These are phyloP conservation scores for Macrocentrus cingulum DNA, from an alignment of 1,140 invertebrate species.

Conservation along the genomic window DNA sequence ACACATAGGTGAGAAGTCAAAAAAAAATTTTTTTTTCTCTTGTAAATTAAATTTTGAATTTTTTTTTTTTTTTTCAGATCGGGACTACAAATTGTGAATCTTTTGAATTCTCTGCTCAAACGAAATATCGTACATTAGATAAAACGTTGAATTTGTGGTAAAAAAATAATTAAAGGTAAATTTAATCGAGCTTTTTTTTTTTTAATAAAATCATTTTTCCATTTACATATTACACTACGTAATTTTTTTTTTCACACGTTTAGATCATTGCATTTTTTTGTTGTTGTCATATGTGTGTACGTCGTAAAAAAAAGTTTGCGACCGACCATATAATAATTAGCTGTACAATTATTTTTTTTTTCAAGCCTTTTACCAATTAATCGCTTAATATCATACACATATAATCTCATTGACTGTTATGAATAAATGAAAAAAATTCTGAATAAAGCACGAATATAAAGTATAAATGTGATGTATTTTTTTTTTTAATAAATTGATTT, in stretches of 20 bases:
- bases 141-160: too few relatives aligned
- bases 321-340: not conserved
- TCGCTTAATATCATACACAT: not conserved
- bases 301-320: conserved; percentile 14
- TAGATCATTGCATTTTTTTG: conserved; percentile 14
- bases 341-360: conserved; percentile 18
- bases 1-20: conserved; percentile 1
- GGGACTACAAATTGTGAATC: conserved; percentile 38
- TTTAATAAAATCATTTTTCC: conserved; percentile 31
- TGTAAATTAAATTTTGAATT: not conserved
- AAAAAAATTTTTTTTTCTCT: not conserved
- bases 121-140: not conserved
- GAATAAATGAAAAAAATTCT: too few relatives aligned
- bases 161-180: too few relatives aligned
- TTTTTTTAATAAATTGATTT: too few relatives aligned
- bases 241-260: too few relatives aligned
- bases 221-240: conserved; percentile 29
- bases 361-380: not conserved
- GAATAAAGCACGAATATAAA: too few relatives aligned
- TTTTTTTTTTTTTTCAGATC: conserved; percentile 44
- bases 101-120: conserved; percentile 34
- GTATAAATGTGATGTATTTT: too few relatives aligned
- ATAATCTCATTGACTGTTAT: not conserved
- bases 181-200: conserved; percentile 11
- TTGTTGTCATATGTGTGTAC: conserved; percentile 1